These are phyloP conservation scores for Cantharis rustica DNA, from an alignment of 2,888 invertebrate species.

Conservation along the genomic window DNA sequence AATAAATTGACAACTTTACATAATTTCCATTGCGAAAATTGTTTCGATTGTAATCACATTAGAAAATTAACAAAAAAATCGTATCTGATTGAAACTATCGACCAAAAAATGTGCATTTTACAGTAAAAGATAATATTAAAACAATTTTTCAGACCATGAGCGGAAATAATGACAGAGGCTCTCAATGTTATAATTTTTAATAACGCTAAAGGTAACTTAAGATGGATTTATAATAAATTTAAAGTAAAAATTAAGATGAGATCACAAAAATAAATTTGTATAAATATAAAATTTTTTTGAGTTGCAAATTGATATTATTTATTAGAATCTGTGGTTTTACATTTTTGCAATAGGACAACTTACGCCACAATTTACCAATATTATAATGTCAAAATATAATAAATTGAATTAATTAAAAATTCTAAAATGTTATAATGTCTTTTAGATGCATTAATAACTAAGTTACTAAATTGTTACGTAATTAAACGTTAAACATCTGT, in stretches of 20 bases:
- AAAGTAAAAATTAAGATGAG: not conserved
- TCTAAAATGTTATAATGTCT: not conserved
- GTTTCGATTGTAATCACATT: not conserved
- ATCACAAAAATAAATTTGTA: not conserved
- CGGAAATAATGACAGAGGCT: not conserved
- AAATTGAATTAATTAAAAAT: not conserved
- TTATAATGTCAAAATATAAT: not conserved
- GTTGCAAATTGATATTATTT: not conserved
- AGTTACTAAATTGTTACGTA: conserved; percentile 20
- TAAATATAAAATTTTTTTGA: not conserved
- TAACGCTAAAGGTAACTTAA: no score
- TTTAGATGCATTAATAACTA: not conserved
- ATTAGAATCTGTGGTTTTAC: not conserved
- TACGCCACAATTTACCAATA: not conserved
- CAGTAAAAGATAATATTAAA: no score
- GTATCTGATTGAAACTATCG: not conserved
- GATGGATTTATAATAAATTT: no score
- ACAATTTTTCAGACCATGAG: not conserved
- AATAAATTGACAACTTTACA: not conserved
- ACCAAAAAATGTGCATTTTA: not conserved
- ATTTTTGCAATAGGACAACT: not conserved
- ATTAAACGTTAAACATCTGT: conserved; percentile 23
- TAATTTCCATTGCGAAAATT: not conserved
- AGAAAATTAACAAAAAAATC: not conserved
- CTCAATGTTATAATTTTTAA: no score